Percentiles rank a stretch among this genome's conserved stretches.
These are phyloP conservation scores for Forbesichthys papilliferus DNA, from an alignment of 2,113 vertebrate species.

Conservation along the genomic window DNA sequence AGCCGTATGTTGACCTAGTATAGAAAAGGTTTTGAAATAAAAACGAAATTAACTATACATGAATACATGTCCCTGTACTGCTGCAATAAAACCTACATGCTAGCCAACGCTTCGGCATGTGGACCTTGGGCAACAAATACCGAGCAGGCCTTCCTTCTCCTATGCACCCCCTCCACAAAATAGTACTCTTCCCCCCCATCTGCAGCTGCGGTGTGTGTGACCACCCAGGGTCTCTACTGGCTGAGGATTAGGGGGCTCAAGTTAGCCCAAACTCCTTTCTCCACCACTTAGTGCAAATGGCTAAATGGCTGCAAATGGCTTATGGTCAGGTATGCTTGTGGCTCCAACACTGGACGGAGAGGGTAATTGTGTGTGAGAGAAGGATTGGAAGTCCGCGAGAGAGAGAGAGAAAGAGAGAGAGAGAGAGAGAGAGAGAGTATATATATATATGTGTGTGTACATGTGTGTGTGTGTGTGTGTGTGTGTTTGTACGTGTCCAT, in stretches of 20 bases:
- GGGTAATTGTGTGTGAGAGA: slow-evolving; percentile 29
- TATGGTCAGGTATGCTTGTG: slow-evolving; percentile 54
- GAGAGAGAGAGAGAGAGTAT: slow-evolving; percentile 8
- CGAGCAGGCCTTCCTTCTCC: too few relatives aligned
- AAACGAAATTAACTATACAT: too few relatives aligned
- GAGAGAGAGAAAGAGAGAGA: background rate
- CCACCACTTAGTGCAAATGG: slow-evolving; percentile 64
- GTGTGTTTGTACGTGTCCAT: slow-evolving; percentile 1
- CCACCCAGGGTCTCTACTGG: slow-evolving; percentile 71
- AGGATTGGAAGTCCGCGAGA: background rate
- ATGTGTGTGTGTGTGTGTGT: background rate
- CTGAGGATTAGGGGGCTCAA: slow-evolving; percentile 68
- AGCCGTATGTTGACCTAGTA: too few relatives aligned
- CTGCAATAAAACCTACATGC: slow-evolving; percentile 14
- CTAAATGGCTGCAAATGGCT: slow-evolving; percentile 67
- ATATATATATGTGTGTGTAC: slow-evolving; percentile 15
- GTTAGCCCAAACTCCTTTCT: slow-evolving; percentile 63
- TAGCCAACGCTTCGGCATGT: slow-evolving; percentile 40
- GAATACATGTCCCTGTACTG: too few relatives aligned
- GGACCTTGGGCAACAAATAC: slow-evolving; percentile 12
- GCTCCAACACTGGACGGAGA: slow-evolving; percentile 39
- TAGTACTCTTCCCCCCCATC: slow-evolving; percentile 13
- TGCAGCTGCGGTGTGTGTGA: slow-evolving; percentile 60
- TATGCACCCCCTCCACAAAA: too few relatives aligned
- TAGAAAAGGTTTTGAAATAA: too few relatives aligned